Conservation (phyloP, 2,888 invertebrate genomes). For the Lapara coniferarum region DNA sequence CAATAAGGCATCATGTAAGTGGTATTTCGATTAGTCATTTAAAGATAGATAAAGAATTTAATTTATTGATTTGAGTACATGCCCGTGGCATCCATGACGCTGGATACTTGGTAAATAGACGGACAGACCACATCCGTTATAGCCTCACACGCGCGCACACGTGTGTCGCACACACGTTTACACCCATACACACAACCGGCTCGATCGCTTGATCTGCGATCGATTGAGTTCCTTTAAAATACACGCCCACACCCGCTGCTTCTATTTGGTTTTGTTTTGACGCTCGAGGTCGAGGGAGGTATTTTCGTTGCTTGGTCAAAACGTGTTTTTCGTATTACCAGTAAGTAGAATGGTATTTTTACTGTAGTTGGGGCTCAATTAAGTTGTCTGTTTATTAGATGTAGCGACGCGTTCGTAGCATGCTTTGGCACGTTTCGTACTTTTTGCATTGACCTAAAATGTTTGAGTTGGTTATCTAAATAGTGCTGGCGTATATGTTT, state of each 20-base stretch:
- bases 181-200: conserved; percentile 39
- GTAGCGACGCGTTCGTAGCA: neutral
- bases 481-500: neutral
- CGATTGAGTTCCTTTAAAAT: conserved; percentile 69
- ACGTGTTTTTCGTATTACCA: conserved; percentile 27
- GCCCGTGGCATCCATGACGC: conserved; percentile 28
- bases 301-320: conserved; percentile 46
- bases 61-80: neutral
- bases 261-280: conserved; percentile 48
- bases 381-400: conserved; percentile 14
- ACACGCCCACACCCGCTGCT: conserved; percentile 53
- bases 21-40: neutral
- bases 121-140: conserved; percentile 66
- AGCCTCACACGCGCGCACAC: conserved; percentile 32
- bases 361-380: neutral
- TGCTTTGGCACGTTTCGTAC: conserved; percentile 3
- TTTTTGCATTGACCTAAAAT: neutral
- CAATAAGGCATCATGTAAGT: no score
- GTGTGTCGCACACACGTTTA: conserved; percentile 32
- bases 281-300: conserved; percentile 46
- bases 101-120: conserved; percentile 52
- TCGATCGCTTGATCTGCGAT: conserved; percentile 58
- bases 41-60: neutral
- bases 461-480: neutral
- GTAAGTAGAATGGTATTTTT: conserved; percentile 8